A percentile compares a stretch with the other conserved stretches of the same genome.
These are phyloP conservation scores for Trachythela sp. DNA, from an alignment of 64 coral and sea anemone genomes.

Conservation along the genomic window DNA sequence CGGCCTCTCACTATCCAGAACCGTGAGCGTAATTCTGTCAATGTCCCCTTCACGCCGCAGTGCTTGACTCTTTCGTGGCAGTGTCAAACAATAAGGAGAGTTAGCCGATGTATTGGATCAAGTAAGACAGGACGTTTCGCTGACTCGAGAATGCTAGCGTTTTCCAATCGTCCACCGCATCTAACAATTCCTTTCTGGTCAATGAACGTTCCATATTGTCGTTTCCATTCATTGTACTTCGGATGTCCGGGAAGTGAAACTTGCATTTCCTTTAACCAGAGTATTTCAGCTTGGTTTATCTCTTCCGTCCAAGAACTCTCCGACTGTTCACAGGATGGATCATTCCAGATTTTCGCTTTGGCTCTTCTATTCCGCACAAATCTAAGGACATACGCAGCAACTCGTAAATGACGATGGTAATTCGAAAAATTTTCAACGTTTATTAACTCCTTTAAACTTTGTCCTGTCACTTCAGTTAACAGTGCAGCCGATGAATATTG, in stretches of 20 bases:
- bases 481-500: background rate
- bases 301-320: background rate
- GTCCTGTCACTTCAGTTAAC: background rate
- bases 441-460: too few species aligned
- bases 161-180: background rate
- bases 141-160: background rate
- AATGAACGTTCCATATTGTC: background rate
- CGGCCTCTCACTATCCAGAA: constrained; percentile 1
- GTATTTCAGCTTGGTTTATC: background rate
- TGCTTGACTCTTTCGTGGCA: background rate
- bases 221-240: background rate
- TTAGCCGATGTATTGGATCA: background rate
- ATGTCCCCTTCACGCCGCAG: background rate
- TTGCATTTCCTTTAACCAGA: background rate
- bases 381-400: background rate
- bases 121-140: background rate
- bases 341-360: background rate
- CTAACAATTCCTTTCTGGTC: background rate
- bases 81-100: background rate
- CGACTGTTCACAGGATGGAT: background rate
- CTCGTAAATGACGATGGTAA: background rate
- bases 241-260: background rate
- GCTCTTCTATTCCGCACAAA: background rate
- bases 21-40: background rate
- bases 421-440: too few species aligned